phyloP scores from a whole-genome alignment of 2,888 invertebrate species.

The Meliscaeva auricollis region DNA sequence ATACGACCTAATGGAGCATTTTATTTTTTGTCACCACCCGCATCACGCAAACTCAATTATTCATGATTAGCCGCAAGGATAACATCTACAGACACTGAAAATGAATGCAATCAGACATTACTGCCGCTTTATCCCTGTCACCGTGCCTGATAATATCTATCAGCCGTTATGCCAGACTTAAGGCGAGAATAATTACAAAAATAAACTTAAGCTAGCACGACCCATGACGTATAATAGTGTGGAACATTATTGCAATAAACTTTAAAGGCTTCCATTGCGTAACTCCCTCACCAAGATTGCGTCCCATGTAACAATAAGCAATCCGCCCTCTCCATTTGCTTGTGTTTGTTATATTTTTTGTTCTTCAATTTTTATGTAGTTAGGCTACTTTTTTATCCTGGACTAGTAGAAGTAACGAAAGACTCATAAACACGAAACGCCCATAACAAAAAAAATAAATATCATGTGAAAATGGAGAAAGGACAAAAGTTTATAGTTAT shows the following conservation, averaged over 20 bases:
- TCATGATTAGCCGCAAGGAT: slow-evolving; percentile 59
- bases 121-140: background rate
- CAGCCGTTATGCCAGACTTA: slow-evolving; percentile 8
- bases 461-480: slow-evolving; percentile 50
- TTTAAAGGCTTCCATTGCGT: slow-evolving; percentile 47
- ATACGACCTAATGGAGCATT: background rate
- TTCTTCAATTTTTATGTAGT: background rate
- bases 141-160: background rate
- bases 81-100: slow-evolving; percentile 31
- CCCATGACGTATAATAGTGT: slow-evolving; percentile 21
- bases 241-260: slow-evolving; percentile 49
- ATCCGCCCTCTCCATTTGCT: background rate
- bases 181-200: slow-evolving; percentile 15
- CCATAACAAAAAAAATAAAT: slow-evolving; percentile 51
- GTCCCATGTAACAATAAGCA: background rate
- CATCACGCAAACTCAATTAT: slow-evolving; percentile 51
- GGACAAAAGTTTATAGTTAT: slow-evolving; percentile 7
- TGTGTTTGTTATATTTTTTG: no score
- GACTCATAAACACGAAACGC: slow-evolving; percentile 67
- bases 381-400: background rate
- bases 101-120: slow-evolving; percentile 32
- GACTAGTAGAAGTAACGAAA: background rate
- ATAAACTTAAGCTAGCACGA: slow-evolving; percentile 14
- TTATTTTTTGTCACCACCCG: background rate
- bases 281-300: background rate